Evolutionary conservation across 2,888 invertebrate species (phyloP).

Genomic region (Heliconius ismenius): DNA sequence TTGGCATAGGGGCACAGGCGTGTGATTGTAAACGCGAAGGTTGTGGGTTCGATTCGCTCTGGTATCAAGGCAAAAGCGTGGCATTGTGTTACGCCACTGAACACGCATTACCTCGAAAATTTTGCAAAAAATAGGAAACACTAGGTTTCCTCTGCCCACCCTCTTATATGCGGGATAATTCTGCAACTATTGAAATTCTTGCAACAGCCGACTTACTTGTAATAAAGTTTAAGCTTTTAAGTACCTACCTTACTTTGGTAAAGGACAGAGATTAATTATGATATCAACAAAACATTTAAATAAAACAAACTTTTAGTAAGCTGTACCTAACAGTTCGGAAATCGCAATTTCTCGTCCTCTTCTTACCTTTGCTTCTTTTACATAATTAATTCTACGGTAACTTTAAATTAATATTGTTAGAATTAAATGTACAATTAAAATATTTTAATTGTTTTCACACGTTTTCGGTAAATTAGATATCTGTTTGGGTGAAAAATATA

Average conservation of each 20-base stretch:
- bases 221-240: constrained; percentile 4
- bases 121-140: no score
- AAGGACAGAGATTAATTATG: constrained; percentile 22
- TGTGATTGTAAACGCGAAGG: no score
- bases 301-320: constrained; percentile 16
- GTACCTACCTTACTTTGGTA: not conserved
- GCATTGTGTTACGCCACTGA: no score
- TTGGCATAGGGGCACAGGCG: no score
- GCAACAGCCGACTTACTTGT: not conserved
- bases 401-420: constrained; percentile 9
- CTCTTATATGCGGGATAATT: no score
- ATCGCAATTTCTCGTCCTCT: constrained; percentile 15
- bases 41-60: no score
- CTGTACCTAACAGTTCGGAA: constrained; percentile 12
- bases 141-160: no score
- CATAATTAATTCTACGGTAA: constrained; percentile 9
- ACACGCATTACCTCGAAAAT: no score
- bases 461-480: not conserved
- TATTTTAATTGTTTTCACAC: constrained; percentile 1
- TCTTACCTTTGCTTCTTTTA: constrained; percentile 18
- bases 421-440: no score
- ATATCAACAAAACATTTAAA: constrained; percentile 21
- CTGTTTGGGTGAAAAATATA: no score
- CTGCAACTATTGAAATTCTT: constrained; percentile 6
- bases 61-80: no score